Evolutionary conservation across 2,797 vertebrate genomes (phyloP), one percentile per base, ranked within the genome.

Genomic region (Okamejei kenojei): DNA sequence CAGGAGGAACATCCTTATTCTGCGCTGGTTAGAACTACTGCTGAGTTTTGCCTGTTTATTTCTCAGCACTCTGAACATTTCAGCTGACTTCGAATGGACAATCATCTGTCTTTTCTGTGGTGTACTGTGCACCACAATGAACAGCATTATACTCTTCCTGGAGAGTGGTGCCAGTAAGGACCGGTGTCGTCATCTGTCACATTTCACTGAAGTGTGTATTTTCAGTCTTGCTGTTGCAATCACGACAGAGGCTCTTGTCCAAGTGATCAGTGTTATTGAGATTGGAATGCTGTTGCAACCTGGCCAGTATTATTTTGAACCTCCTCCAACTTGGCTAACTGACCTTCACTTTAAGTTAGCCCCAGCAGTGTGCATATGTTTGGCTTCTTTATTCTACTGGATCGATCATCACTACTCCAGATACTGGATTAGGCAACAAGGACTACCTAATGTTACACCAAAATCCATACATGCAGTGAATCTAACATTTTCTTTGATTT

Each of bases 401-500:
- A 29, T 76, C 71, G 90, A 92, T 38, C 90, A 92, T 92, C 71
- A 92, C 29, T 21, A 76, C 38, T 45, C 73, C 65, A 92, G 90
- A 76, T 26, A 8, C 29, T 9, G 90, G 58, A 92, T 92, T 73
- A 54, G 7, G 45, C 90, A 76, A 58, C 90, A 54, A 19, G 90
- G 71, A 29, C 38, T 92, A 11, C 8, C 76, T 76, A 38, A 54
- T 54, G 45, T 92, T 29, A 92, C 90, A 45, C 90, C 90, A 73
- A 92, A 92, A 58, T n/a, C 90, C 23, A 92, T 45, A 54, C n/a
- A 92, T 45, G 90, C 71, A 26, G 1, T 76, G 35, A 92, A 92
- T 54, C 73, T 92, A 58, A 92, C 90, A 54, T 54, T 92, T 76
- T 92, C 90, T 74, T 92, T 92, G 7, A 92, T 92, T 92, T 45